Evolutionary conservation across 2,797 vertebrate species (phyloP).

Genomic region (Nasua narica): DNA sequence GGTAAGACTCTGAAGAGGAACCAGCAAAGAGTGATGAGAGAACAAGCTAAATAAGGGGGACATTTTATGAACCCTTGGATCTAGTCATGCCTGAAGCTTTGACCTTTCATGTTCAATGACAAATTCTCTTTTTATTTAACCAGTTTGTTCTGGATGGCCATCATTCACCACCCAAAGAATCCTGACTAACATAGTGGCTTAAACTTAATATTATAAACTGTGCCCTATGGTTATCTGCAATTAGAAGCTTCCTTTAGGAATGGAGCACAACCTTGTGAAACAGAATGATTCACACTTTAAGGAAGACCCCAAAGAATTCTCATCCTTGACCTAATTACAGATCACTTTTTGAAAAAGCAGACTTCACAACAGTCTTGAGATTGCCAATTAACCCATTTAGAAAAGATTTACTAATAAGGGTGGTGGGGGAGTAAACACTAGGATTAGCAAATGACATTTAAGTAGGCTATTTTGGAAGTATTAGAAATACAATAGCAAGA

Average conservation of each 20-base stretch:
- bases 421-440: conserved; percentile 47
- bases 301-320: conserved; percentile 41
- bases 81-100: neutral
- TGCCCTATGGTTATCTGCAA: neutral
- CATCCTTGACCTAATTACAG: conserved; percentile 79
- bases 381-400: conserved; percentile 80
- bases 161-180: conserved; percentile 1
- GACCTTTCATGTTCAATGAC: neutral
- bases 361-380: conserved; percentile 73
- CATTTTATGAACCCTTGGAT: neutral
- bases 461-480: conserved; percentile 65
- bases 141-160: neutral
- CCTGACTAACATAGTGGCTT: neutral
- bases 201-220: neutral
- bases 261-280: neutral
- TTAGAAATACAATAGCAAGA: conserved; percentile 61
- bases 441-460: conserved; percentile 62
- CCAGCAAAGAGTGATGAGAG: neutral
- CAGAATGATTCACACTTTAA: conserved; percentile 38
- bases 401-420: conserved; percentile 74
- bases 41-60: neutral
- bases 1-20: neutral
- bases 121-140: neutral
- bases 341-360: conserved; percentile 59
- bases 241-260: conserved; percentile 39